Conservation (phyloP, 2,888 invertebrate genomes). For the Acanthosoma haemorrhoidale region DNA sequence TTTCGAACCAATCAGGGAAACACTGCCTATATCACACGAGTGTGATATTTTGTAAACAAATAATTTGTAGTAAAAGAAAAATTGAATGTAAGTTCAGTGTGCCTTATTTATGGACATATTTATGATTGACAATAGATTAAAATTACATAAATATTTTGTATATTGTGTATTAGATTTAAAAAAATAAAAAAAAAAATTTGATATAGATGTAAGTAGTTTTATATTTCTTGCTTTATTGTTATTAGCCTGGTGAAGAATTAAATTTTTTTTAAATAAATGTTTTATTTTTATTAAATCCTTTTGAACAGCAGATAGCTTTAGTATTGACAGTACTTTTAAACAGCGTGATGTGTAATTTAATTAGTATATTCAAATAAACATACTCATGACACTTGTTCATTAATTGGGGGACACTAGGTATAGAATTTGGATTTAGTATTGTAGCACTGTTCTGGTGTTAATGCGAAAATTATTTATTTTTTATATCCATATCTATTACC, state of each 20-base stretch:
- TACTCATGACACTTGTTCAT: no score
- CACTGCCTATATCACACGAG: constrained; percentile 24
- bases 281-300: background rate
- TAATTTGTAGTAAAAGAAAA: background rate
- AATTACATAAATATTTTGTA: background rate
- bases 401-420: no score
- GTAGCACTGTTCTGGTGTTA: no score
- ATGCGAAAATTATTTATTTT: no score
- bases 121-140: background rate
- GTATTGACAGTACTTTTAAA: no score
- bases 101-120: background rate
- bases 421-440: no score
- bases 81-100: background rate
- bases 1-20: constrained; percentile 21
- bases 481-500: no score
- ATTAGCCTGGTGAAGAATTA: constrained; percentile 36
- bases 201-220: background rate
- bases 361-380: no score
- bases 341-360: no score
- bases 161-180: background rate
- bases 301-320: no score
- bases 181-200: background rate
- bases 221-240: constrained; percentile 33
- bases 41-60: background rate
- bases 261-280: constrained; percentile 26